phyloP scores from a whole-genome alignment of 35 echinoderm and acorn worm species.

The Hemicentrotus pulcherrimus region DNA sequence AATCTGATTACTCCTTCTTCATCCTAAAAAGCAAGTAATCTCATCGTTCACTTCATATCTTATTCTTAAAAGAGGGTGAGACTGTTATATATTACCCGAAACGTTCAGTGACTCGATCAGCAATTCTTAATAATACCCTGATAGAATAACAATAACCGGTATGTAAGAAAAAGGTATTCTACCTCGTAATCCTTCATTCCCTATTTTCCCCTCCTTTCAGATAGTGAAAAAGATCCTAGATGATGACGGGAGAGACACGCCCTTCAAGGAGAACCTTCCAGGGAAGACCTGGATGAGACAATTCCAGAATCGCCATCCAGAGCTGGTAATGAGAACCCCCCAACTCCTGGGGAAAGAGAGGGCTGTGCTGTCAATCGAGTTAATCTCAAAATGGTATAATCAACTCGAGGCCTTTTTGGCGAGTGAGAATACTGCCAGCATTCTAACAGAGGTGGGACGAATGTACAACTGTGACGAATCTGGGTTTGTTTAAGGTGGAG shows the following conservation, averaged over 20 bases:
- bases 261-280: not conserved
- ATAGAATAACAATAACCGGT: too few species aligned
- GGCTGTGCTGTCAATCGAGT: not conserved
- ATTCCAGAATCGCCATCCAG: not conserved
- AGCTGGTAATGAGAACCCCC: not conserved
- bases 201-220: not conserved
- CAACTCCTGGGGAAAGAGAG: not conserved
- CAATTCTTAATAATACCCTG: too few species aligned
- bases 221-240: not conserved
- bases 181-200: not conserved
- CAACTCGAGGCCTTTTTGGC: too few species aligned
- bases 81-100: too few species aligned
- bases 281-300: not conserved
- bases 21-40: too few species aligned
- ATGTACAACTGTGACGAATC: constrained; percentile 9
- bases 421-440: too few species aligned
- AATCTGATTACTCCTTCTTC: too few species aligned
- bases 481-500: not conserved
- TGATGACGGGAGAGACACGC: not conserved
- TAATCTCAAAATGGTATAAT: not conserved
- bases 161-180: not conserved
- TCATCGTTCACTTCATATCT: too few species aligned
- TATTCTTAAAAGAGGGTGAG: too few species aligned
- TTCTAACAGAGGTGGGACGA: too few species aligned
- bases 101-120: too few species aligned